phyloP scores from a whole-genome alignment of 2,113 vertebrate genomes.

The Vombatus ursinus region DNA sequence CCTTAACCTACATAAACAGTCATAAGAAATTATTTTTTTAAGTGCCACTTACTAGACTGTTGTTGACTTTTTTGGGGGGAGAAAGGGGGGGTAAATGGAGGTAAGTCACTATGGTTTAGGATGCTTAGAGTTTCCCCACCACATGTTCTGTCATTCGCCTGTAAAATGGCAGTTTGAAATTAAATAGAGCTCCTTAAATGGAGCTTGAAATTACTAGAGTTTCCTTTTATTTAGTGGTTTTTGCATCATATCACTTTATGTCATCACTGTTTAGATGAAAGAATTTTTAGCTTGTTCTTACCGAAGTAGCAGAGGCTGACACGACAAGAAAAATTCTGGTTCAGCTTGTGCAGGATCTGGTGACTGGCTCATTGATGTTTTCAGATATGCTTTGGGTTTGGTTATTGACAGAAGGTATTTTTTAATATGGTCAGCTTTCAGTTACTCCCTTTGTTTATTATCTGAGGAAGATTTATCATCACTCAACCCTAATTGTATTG shows the following conservation, averaged over 20 bases:
- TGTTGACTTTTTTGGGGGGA: not conserved
- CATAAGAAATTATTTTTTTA: not conserved
- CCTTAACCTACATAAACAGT: not conserved
- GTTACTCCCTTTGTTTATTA: not conserved
- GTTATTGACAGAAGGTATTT: not conserved
- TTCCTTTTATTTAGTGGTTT: constrained; percentile 59
- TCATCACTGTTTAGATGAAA: constrained; percentile 42
- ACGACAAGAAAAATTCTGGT: not conserved
- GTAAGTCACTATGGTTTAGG: not conserved
- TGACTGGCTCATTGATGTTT: constrained; percentile 24
- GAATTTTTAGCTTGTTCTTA: constrained; percentile 45
- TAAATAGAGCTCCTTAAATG: constrained; percentile 68
- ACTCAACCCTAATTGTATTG: not conserved
- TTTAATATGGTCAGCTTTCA: not conserved
- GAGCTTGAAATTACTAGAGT: constrained; percentile 46
- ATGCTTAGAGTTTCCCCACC: not conserved
- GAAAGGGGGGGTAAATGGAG: not conserved
- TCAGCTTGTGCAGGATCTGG: constrained; percentile 24
- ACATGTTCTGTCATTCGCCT: not conserved
- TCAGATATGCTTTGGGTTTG: not conserved
- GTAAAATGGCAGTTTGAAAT: not conserved
- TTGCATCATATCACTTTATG: constrained; percentile 59
- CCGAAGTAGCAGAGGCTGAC: constrained; percentile 48
- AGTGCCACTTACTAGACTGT: not conserved
- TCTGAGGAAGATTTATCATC: not conserved